Percentiles rank a stretch among this genome's conserved stretches.
phyloP scores from a whole-genome alignment of 2,113 vertebrate species.

The Martes martes region DNA sequence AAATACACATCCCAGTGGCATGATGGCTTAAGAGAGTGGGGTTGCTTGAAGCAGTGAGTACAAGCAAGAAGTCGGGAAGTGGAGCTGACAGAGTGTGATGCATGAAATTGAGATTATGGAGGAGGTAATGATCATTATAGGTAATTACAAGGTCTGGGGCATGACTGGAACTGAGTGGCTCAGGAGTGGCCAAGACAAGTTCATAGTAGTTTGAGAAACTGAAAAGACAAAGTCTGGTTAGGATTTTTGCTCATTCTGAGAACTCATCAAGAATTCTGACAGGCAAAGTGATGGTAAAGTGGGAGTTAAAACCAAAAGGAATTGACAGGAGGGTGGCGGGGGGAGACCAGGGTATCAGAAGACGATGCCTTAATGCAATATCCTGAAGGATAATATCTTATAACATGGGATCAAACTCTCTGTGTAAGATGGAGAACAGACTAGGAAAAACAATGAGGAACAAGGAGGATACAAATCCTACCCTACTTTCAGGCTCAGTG shows the following conservation, averaged over 20 bases:
- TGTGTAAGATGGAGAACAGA: neutral
- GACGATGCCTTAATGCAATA: neutral
- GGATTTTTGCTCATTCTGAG: neutral
- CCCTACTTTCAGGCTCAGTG: neutral
- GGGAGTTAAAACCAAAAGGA: neutral
- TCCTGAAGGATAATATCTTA: neutral
- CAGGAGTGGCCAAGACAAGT: neutral
- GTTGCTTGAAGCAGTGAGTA: neutral
- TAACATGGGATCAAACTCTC: neutral
- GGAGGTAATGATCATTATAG: neutral
- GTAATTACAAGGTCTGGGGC: neutral
- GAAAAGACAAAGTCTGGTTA: neutral
- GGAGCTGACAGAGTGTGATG: neutral
- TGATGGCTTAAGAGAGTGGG: neutral
- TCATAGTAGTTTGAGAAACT: neutral
- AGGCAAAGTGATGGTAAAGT: neutral
- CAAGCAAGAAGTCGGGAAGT: neutral
- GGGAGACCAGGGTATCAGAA: neutral
- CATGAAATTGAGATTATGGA: constrained; percentile 16
- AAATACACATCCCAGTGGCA: neutral
- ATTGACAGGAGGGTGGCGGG: neutral
- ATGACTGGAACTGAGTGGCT: neutral
- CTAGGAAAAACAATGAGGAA: neutral
- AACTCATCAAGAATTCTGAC: neutral
- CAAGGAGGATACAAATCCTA: fast-evolving